Evolutionary conservation across 2,797 vertebrate species (phyloP).

Genomic region (Trichosurus vulpecula): DNA sequence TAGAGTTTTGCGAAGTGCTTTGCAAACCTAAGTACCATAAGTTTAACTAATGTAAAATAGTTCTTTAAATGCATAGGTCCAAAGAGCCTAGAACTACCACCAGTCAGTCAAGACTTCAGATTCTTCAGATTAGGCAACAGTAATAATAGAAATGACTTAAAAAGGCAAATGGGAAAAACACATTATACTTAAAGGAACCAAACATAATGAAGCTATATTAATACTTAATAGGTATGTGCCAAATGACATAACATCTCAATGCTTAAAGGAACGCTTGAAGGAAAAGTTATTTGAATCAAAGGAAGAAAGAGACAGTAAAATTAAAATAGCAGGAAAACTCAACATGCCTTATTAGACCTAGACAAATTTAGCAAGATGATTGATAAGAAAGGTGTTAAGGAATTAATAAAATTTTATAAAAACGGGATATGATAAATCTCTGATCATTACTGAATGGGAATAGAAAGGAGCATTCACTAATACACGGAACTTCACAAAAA

Average conservation of each 20-base stretch:
- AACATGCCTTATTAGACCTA: neutral
- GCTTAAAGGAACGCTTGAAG: neutral
- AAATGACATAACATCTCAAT: neutral
- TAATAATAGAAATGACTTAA: neutral
- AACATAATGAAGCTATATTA: neutral
- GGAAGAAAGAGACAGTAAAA: neutral
- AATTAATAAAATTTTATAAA: neutral
- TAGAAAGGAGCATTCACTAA: neutral
- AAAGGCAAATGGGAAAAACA: neutral
- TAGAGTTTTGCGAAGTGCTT: neutral
- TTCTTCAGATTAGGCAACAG: neutral
- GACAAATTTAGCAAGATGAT: neutral
- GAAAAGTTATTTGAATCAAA: neutral
- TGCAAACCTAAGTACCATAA: neutral
- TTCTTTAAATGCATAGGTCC: neutral
- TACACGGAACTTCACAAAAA: neutral
- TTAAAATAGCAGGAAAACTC: neutral
- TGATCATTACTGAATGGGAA: neutral
- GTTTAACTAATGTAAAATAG: neutral
- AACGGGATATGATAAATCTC: neutral
- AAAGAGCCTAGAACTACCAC: neutral
- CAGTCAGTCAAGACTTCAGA: neutral
- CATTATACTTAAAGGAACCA: neutral
- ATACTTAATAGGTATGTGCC: neutral
- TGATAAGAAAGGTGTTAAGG: neutral